Base-by-base conservation (phyloP, 2,888 invertebrate species). In the Tineola bisselliella region DNA sequence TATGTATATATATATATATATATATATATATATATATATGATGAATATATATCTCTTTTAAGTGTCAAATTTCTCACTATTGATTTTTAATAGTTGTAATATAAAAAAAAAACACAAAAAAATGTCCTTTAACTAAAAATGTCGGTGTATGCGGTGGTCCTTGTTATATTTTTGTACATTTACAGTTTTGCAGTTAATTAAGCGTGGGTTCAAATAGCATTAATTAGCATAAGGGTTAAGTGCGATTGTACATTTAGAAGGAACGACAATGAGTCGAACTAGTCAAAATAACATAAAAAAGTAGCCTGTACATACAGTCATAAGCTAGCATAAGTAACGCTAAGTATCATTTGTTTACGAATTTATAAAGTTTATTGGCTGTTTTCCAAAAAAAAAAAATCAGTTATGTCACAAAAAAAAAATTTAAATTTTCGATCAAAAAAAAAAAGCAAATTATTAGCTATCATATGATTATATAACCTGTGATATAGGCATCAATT, bases 241-340 rank as follows among this genome's bases (percentile, higher is more conserved):
- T 48, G 3, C 3, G 13, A 48, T 48, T 48, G 48, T 48, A 43
- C 43, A 43, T 43, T n/a, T 43, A 43, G 12, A 8, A n/a, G 8
- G 12, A 13, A 43, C 13, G 8, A 43, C 25, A 25, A 25, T 25
- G 25, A 25, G 25, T 25, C 25, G 6, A 25, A 25, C 58, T 58
- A 58, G 58, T 58, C 58, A 33, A 15, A 15, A 48, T 17, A 48
- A 17, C 8, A 31, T 31, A 25, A 25, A 25, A 25, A 58, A 58
- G 58, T 58, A 58, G 58, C 33, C 12, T 58, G 58, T 58, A 58
- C n/a, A 58, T 33, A 58, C 48, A 48, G 48, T 8, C n/a, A 3
- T 48, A 48, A 48, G 13, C 1, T 48, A 15, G 10, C 2, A 15
- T 48, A 48, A 15, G 13, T n/a, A 48, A 38, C 10, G 48, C 48